A percentile compares a stretch with the other conserved stretches of the same genome.
Evolutionary conservation across 2,113 vertebrate species (phyloP).

Genomic region (Elephantulus edwardii): DNA sequence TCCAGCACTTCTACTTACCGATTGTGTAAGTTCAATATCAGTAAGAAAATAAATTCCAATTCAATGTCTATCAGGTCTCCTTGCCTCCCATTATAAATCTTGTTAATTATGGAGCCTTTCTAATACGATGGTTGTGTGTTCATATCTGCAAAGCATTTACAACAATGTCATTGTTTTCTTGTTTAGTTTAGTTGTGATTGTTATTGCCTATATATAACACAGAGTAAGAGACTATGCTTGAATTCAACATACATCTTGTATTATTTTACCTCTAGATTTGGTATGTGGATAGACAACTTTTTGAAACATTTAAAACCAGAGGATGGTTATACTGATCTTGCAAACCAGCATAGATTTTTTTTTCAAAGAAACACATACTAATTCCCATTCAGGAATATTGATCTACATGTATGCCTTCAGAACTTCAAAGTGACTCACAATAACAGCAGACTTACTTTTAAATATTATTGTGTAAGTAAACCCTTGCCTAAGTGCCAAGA

Average conservation of each 20-base stretch:
- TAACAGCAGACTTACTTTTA: background rate
- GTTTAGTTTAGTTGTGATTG: background rate
- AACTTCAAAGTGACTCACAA: constrained; percentile 20
- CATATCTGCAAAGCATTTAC: background rate
- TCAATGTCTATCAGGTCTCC: rapidly evolving
- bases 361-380: background rate
- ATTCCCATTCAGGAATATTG: background rate
- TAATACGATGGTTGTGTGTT: background rate
- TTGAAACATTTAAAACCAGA: background rate
- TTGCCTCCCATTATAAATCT: background rate
- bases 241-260: background rate
- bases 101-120: background rate
- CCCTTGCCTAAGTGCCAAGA: background rate
- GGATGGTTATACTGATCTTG: background rate
- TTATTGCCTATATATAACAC: background rate
- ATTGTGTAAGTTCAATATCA: background rate
- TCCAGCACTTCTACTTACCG: background rate
- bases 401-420: background rate
- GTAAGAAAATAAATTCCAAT: background rate
- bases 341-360: background rate
- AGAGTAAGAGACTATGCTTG: background rate
- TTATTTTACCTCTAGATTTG: background rate
- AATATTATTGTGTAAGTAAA: background rate
- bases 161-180: background rate
- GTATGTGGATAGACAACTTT: background rate